Evolutionary conservation across 2,113 vertebrate species (phyloP).

Genomic region (Myocastor coypus): DNA sequence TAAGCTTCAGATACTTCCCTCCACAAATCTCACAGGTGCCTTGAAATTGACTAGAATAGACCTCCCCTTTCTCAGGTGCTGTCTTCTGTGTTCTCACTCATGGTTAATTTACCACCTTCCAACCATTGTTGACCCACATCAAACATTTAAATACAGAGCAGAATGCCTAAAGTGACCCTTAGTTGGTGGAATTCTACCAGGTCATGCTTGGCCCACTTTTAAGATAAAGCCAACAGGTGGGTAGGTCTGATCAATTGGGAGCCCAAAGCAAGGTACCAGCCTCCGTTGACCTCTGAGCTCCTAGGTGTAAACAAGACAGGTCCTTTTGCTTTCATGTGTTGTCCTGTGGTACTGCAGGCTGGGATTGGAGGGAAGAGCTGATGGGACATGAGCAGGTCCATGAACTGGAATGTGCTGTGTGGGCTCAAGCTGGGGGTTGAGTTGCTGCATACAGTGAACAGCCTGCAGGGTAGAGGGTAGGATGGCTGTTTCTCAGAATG

Average conservation of each 20-base stretch:
- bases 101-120: neutral
- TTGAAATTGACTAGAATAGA: neutral
- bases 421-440: neutral
- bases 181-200: neutral
- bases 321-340: neutral
- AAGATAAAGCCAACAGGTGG: neutral
- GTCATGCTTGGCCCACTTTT: neutral
- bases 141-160: neutral
- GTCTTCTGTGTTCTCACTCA: neutral
- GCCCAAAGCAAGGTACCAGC: neutral
- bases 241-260: neutral
- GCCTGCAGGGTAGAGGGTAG: neutral
- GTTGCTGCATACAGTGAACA: neutral
- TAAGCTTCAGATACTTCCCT: neutral
- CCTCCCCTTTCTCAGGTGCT: neutral
- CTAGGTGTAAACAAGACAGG: neutral
- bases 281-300: neutral
- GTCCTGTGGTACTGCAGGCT: neutral
- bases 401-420: neutral
- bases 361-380: neutral
- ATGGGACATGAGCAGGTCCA: rapidly evolving
- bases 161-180: neutral
- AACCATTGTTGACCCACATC: neutral
- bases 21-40: neutral
- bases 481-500: neutral